Percentiles rank a stretch among this genome's conserved stretches.
Evolutionary conservation across 2,888 invertebrate species (phyloP).

Genomic region (Epicampocera succincta): DNA sequence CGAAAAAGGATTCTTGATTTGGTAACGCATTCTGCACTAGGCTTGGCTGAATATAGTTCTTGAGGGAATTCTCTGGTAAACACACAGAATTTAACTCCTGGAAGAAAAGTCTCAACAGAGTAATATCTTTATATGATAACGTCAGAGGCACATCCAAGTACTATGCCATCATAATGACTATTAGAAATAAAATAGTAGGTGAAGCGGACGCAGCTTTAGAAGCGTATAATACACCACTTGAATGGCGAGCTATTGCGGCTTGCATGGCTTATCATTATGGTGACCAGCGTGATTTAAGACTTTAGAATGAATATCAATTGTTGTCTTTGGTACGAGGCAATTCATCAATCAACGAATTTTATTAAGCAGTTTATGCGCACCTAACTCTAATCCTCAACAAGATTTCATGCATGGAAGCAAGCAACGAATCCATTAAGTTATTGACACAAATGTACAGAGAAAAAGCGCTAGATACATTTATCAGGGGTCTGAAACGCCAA

Average conservation of each 20-base stretch:
- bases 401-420: too few species aligned
- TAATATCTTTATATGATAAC: not conserved
- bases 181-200: conserved; percentile 10
- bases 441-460: not conserved
- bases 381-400: not conserved
- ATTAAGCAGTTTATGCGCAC: not conserved
- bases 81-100: not conserved
- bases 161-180: conserved; percentile 5
- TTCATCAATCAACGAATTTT: conserved; percentile 1
- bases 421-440: too few species aligned
- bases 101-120: not conserved
- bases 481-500: not conserved
- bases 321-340: not conserved
- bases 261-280: too few species aligned
- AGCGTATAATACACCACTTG: too few species aligned
- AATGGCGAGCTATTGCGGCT: too few species aligned
- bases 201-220: too few species aligned
- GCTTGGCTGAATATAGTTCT: too few species aligned
- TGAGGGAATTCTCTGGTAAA: too few species aligned
- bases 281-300: not conserved
- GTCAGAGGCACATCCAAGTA: conserved; percentile 1
- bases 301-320: conserved; percentile 12
- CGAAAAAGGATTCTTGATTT: too few species aligned
- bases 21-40: too few species aligned
- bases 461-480: not conserved